phyloP scores from a whole-genome alignment of 1,140 invertebrate genomes.

The Nasonia longicornis region DNA sequence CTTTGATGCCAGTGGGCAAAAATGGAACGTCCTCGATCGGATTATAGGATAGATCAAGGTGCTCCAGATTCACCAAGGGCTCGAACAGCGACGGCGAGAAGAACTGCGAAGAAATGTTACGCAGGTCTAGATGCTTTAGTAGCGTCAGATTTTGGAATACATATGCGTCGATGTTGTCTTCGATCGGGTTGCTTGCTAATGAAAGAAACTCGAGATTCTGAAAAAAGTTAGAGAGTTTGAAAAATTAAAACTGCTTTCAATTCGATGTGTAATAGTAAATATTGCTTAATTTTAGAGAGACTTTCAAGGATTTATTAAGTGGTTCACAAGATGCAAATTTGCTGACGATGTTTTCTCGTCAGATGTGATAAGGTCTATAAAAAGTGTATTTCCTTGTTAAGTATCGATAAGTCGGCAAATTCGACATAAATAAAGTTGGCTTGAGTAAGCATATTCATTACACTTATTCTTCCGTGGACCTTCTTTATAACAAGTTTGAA shows the following conservation, averaged over 20 bases:
- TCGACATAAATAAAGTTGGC: neutral
- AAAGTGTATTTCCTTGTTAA: neutral
- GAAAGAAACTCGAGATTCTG: constrained; percentile 62
- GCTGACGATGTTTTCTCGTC: neutral
- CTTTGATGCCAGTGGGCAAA: constrained; percentile 54
- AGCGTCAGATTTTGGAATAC: constrained; percentile 58
- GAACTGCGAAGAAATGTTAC: constrained; percentile 57
- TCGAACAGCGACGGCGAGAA: constrained; percentile 60
- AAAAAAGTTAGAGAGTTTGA: constrained; percentile 9
- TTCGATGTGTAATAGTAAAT: too few species aligned
- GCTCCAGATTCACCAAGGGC: constrained; percentile 55
- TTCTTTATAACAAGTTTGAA: too few species aligned
- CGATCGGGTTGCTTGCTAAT: constrained; percentile 62
- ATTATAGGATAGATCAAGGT: constrained; percentile 61
- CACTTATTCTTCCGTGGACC: too few species aligned
- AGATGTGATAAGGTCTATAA: neutral
- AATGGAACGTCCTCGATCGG: constrained; percentile 59
- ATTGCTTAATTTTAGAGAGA: too few species aligned
- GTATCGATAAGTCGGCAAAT: neutral
- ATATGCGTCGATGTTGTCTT: constrained; percentile 60
- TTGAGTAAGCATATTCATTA: neutral
- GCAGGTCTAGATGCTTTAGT: constrained; percentile 58
- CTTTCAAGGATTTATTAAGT: too few species aligned
- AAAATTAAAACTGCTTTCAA: neutral
- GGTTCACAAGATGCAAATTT: too few species aligned